phyloP scores from a whole-genome alignment of 2,888 invertebrate genomes.

The Diadegma fenestrale region DNA sequence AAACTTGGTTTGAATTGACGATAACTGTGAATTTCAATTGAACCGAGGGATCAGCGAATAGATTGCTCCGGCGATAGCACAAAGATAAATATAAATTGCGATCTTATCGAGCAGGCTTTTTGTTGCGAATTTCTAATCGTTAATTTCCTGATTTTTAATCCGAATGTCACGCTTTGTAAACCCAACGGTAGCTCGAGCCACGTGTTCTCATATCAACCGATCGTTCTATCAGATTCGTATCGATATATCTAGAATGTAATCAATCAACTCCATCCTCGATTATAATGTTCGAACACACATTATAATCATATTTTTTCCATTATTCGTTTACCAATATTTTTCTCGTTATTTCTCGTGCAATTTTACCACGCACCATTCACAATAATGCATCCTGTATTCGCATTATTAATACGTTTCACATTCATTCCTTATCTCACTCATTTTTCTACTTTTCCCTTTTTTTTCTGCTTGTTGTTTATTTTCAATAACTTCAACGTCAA shows the following conservation, averaged over 20 bases:
- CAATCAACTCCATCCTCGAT: conserved; percentile 33
- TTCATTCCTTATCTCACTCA: conserved; percentile 15
- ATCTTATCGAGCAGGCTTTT: conserved; percentile 45
- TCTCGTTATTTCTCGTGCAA: neutral
- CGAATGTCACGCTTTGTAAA: conserved; percentile 27
- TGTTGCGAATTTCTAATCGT: conserved; percentile 40
- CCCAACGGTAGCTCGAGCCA: conserved; percentile 8
- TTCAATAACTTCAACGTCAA: conserved; percentile 10
- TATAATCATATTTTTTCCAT: neutral
- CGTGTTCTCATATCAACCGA: conserved; percentile 34
- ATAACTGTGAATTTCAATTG: conserved; percentile 25
- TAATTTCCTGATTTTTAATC: conserved; percentile 59
- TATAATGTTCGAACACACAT: conserved; percentile 15
- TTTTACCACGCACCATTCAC: neutral
- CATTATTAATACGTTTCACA: conserved; percentile 3
- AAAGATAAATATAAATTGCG: conserved; percentile 11
- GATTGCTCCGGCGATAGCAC: neutral
- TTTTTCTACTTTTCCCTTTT: conserved; percentile 9
- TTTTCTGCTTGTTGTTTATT: conserved; percentile 12
- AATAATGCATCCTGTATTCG: neutral
- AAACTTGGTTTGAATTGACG: neutral
- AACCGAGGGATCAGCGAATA: conserved; percentile 16
- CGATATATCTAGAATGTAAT: conserved; percentile 12
- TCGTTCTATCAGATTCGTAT: conserved; percentile 40
- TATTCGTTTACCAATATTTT: neutral